Evolutionary conservation across 2,797 vertebrate genomes (phyloP).

Genomic region (Glossophaga mutica): DNA sequence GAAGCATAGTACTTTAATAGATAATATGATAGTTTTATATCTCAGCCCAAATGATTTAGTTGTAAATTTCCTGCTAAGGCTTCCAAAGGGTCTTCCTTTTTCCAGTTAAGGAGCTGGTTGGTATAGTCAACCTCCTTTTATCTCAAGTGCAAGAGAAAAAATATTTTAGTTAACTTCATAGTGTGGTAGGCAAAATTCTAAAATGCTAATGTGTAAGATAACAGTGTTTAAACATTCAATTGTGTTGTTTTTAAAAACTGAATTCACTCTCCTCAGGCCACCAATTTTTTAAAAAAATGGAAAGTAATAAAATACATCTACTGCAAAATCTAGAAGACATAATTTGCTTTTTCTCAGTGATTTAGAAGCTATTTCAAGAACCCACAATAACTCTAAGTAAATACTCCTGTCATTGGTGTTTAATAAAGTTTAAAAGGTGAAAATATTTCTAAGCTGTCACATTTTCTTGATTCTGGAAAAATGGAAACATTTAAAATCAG

Average conservation of each 20-base stretch:
- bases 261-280: background rate
- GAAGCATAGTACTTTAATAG: background rate
- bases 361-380: background rate
- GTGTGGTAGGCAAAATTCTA: background rate
- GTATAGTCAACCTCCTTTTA: background rate
- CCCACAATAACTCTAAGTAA: background rate
- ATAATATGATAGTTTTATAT: background rate
- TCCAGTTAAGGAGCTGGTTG: background rate
- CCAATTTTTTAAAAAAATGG: background rate
- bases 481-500: background rate
- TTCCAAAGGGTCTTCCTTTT: background rate
- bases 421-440: conserved; percentile 5
- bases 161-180: background rate
- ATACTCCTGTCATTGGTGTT: background rate
- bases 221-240: background rate
- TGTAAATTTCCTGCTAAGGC: background rate
- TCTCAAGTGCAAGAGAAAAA: background rate
- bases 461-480: conserved; percentile 8
- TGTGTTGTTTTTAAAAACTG: background rate
- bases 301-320: background rate
- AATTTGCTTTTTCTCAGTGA: background rate
- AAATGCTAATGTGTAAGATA: background rate
- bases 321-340: background rate
- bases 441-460: background rate
- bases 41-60: background rate